Evolutionary conservation across 1,140 invertebrate species (phyloP).

Genomic region (Danaus plexippus): DNA sequence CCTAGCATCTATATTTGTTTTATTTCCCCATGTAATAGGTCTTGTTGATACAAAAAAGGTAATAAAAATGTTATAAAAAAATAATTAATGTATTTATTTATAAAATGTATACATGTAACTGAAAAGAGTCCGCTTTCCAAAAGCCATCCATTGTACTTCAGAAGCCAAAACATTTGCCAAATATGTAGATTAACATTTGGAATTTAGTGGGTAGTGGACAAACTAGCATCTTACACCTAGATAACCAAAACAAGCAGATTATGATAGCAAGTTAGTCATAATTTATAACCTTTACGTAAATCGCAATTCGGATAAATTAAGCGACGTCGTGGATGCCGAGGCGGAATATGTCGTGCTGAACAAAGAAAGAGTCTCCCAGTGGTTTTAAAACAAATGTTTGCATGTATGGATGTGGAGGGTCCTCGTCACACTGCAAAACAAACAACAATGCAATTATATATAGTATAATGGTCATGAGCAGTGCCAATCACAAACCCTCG

Average conservation of each 20-base stretch:
- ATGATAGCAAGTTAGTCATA: constrained; percentile 13
- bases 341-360: constrained; percentile 94
- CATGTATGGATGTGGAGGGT: constrained; percentile 91
- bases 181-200: constrained; percentile 17
- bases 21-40: constrained; percentile 22
- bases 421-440: constrained; percentile 89
- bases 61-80: constrained; percentile 23
- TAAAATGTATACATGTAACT: constrained; percentile 67
- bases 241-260: constrained; percentile 52
- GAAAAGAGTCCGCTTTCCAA: constrained; percentile 42
- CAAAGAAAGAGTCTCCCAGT: constrained; percentile 85
- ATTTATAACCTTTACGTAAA: constrained; percentile 16
- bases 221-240: constrained; percentile 55
- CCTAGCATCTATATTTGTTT: constrained; percentile 60
- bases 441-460: constrained; percentile 9
- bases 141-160: constrained; percentile 39
- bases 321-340: constrained; percentile 89
- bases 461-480: too few relatives aligned
- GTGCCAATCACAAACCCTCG: neutral
- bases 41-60: neutral
- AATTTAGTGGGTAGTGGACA: constrained; percentile 20
- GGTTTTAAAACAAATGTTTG: constrained; percentile 93
- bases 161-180: constrained; percentile 42
- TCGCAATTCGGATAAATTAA: constrained; percentile 41
- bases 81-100: constrained; percentile 59